Conservation (phyloP, 1,140 invertebrate species). For the Meloidogyne chitwoodi region DNA sequence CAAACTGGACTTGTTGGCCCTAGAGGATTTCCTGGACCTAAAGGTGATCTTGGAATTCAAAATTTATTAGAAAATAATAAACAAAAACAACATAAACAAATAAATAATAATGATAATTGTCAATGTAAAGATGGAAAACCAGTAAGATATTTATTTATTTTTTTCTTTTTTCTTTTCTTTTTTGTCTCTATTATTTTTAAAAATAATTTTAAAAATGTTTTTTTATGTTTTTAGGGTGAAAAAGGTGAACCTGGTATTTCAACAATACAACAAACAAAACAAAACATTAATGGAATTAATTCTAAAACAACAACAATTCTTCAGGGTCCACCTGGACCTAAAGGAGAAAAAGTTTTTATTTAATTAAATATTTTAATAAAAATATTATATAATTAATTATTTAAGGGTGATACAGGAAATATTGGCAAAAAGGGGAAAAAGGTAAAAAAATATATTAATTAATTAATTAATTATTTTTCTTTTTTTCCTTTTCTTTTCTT, state of each 20-base stretch:
- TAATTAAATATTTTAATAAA: background rate
- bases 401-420: constrained; percentile 7
- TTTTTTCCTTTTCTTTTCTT: background rate
- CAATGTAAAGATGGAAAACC: constrained; percentile 13
- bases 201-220: constrained; percentile 2
- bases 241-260: constrained; percentile 46
- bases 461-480: background rate
- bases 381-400: background rate
- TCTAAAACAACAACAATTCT: constrained; percentile 23
- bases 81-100: background rate
- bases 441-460: background rate
- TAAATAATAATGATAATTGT: background rate
- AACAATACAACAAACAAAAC: background rate
- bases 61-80: background rate
- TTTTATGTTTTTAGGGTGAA: constrained; percentile 39
- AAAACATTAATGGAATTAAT: constrained; percentile 15
- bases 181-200: background rate
- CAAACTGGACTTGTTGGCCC: constrained; percentile 36
- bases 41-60: constrained; percentile 38
- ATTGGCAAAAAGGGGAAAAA: constrained; percentile 19
- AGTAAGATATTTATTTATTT: background rate
- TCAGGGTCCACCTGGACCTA: constrained; percentile 47
- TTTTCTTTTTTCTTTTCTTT: background rate
- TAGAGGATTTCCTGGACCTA: constrained; percentile 37
- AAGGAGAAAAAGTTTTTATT: constrained; percentile 54